These are phyloP conservation scores for Sebastes diaconus DNA, from an alignment of 2,797 vertebrate genomes.

Conservation along the genomic window DNA sequence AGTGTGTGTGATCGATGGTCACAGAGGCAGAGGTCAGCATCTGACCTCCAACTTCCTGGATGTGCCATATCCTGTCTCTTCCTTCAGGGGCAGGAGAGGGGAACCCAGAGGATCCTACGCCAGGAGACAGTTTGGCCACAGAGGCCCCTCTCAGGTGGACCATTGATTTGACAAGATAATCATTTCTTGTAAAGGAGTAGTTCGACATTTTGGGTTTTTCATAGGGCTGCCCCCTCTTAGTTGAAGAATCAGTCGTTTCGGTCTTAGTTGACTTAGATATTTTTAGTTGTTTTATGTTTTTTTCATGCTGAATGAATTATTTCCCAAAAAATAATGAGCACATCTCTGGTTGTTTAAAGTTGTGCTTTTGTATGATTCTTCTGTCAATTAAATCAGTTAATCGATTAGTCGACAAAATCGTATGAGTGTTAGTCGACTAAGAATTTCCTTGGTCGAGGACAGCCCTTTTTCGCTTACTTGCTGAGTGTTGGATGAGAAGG, in stretches of 20 bases:
- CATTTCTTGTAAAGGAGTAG: neutral
- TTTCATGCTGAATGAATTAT: too few species aligned
- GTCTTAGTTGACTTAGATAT: too few species aligned
- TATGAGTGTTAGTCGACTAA: too few species aligned
- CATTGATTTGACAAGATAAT: neutral
- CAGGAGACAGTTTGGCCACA: conserved; percentile 74
- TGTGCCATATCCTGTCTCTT: conserved; percentile 50
- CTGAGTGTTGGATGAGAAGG: neutral
- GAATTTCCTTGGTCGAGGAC: too few species aligned
- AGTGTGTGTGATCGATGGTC: conserved; percentile 80
- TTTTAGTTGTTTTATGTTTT: too few species aligned
- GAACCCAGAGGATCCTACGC: conserved; percentile 65
- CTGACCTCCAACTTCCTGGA: conserved; percentile 62
- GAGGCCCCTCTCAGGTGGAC: conserved; percentile 81
- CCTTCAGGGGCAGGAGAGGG: conserved; percentile 65
- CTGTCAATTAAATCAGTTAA: too few species aligned
- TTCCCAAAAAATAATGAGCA: too few species aligned
- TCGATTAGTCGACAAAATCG: too few species aligned
- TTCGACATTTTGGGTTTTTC: too few species aligned
- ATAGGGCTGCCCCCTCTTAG: neutral
- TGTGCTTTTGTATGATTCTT: too few species aligned
- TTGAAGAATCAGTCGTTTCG: too few species aligned
- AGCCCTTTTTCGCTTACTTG: neutral
- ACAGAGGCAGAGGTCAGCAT: conserved; percentile 67
- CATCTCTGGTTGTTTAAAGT: too few species aligned